A percentile compares a stretch with the other conserved stretches of the same genome.
Conservation (phyloP, 1,140 invertebrate genomes). For the Aphaenogaster rudis region DNA sequence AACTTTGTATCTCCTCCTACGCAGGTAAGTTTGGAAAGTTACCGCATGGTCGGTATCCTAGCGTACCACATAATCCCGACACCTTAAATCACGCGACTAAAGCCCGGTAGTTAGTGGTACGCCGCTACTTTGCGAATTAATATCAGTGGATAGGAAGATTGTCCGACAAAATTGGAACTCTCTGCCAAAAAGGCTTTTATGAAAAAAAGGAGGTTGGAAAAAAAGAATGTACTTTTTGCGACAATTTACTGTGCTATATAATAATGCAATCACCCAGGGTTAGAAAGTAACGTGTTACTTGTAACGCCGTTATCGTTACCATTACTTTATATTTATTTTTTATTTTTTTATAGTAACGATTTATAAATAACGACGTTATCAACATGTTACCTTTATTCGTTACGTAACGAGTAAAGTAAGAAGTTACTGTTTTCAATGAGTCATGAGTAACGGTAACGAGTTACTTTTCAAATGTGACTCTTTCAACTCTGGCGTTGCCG, state of each 20-base stretch:
- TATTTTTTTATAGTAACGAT: no score
- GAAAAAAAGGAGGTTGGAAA: neutral
- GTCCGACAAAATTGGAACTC: slow-evolving; percentile 43
- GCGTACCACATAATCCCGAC: slow-evolving; percentile 39
- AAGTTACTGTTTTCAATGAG: no score
- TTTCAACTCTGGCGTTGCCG: no score
- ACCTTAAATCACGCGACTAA: slow-evolving; percentile 60
- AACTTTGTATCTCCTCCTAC: slow-evolving; percentile 49
- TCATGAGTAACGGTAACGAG: no score
- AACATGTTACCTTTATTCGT: no score
- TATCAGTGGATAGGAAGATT: slow-evolving; percentile 20
- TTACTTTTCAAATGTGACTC: no score
- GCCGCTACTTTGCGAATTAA: slow-evolving; percentile 58
- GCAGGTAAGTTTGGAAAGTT: slow-evolving; percentile 48
- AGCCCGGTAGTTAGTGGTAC: slow-evolving; percentile 48
- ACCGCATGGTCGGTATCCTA: slow-evolving; percentile 31
- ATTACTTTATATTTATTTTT: no score
- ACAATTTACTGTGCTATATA: neutral
- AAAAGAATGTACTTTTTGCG: neutral
- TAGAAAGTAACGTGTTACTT: no score
- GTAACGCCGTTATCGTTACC: no score
- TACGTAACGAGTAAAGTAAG: no score
- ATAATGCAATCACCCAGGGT: neutral
- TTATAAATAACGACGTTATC: no score
- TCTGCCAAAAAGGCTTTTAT: neutral